phyloP scores from a whole-genome alignment of 1,140 invertebrate species.

The Cotesia typhae region DNA sequence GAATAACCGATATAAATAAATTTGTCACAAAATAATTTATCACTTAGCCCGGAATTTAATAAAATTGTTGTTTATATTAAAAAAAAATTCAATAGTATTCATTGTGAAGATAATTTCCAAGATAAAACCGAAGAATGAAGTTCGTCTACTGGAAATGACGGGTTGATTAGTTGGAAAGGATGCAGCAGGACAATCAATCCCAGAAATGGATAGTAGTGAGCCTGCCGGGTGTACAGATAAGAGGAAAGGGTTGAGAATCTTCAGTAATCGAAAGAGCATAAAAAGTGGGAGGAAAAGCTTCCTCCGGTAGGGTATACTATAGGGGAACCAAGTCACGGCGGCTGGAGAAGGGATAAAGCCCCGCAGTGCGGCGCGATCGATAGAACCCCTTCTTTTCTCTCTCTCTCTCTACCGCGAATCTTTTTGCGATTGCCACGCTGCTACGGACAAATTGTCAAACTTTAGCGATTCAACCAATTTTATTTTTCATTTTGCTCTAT shows the following conservation, averaged over 20 bases:
- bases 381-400: conserved; percentile 53
- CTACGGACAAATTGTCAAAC: neutral
- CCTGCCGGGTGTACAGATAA: neutral
- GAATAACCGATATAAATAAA: too few relatives aligned
- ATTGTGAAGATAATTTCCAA: neutral
- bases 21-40: too few relatives aligned
- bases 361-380: conserved; percentile 67
- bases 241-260: conserved; percentile 19
- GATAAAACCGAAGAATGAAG: neutral
- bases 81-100: too few relatives aligned
- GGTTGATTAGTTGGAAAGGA: conserved; percentile 15
- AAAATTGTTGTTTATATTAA: too few relatives aligned
- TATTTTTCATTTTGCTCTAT: neutral
- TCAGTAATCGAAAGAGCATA: conserved; percentile 30
- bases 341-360: conserved; percentile 57
- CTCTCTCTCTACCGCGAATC: conserved; percentile 27
- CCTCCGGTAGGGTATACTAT: conserved; percentile 4
- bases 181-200: conserved; percentile 17
- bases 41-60: too few relatives aligned
- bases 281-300: neutral
- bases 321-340: neutral
- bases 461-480: conserved; percentile 13
- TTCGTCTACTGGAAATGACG: conserved; percentile 5
- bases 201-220: conserved; percentile 6
- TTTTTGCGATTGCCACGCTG: conserved; percentile 14